A percentile compares a stretch with the other conserved stretches of the same genome.
Evolutionary conservation across 2,113 vertebrate genomes (phyloP).

Genomic region (Brachypteracias leptosomus): DNA sequence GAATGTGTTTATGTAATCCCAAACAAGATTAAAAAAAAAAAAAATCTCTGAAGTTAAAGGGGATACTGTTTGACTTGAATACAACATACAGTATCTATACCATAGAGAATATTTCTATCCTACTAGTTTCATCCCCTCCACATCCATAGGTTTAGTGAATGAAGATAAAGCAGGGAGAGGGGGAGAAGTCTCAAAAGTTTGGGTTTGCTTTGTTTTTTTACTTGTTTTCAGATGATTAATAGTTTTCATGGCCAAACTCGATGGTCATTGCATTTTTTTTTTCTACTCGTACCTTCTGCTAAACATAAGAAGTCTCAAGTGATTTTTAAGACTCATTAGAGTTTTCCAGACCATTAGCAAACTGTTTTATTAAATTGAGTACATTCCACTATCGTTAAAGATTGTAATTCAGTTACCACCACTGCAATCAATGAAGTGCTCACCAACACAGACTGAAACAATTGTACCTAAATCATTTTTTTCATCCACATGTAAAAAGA

Average conservation of each 20-base stretch:
- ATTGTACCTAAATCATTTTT: background rate
- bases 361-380: conserved; percentile 15
- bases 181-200: background rate
- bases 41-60: background rate
- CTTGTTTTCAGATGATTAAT: conserved; percentile 23
- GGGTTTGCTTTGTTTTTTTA: background rate
- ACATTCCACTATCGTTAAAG: conserved; percentile 44
- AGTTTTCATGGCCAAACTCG: conserved; percentile 46
- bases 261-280: background rate
- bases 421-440: background rate
- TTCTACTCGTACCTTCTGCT: conserved; percentile 52
- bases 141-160: background rate
- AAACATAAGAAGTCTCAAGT: conserved; percentile 41
- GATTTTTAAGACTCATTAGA: conserved; percentile 62
- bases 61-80: background rate
- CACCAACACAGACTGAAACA: background rate
- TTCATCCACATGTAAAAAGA: background rate
- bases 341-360: conserved; percentile 53
- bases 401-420: conserved; percentile 47
- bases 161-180: background rate
- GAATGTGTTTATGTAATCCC: background rate
- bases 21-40: background rate
- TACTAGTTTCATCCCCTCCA: background rate
- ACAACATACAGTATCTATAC: background rate
- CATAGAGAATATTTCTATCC: background rate